Conservation (phyloP, 2,113 vertebrate genomes). For the Erythrocercus mccallii region DNA sequence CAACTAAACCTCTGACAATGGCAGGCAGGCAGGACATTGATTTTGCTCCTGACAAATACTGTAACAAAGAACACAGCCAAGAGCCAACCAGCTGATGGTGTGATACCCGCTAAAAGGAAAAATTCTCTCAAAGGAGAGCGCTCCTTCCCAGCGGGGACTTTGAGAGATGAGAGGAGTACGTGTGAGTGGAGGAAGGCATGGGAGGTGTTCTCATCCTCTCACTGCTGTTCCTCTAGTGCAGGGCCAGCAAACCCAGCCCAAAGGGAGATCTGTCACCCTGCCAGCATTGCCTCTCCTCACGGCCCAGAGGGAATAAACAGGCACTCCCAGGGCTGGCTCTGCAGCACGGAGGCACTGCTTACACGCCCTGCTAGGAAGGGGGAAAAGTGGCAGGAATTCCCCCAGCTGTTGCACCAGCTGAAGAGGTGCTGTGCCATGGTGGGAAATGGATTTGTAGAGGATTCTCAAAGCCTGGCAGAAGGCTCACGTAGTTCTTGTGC, state of each 20-base stretch:
- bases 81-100: neutral
- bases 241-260: neutral
- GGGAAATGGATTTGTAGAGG: neutral
- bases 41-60: neutral
- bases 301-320: rapidly evolving
- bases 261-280: neutral
- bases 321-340: neutral
- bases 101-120: neutral
- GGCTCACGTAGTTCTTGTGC: neutral
- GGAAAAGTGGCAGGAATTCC: neutral
- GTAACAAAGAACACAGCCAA: neutral
- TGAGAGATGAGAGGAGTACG: neutral
- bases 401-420: neutral
- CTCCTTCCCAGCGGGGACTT: neutral
- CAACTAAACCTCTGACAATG: neutral
- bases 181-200: neutral
- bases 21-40: neutral
- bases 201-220: rapidly evolving
- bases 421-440: neutral
- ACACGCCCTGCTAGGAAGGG: neutral
- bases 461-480: neutral
- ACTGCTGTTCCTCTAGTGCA: neutral
- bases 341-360: neutral
- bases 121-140: neutral
- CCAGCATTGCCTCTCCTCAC: neutral